Base-by-base conservation (phyloP, 2,113 vertebrate genomes). In the Platysteira castanea region DNA sequence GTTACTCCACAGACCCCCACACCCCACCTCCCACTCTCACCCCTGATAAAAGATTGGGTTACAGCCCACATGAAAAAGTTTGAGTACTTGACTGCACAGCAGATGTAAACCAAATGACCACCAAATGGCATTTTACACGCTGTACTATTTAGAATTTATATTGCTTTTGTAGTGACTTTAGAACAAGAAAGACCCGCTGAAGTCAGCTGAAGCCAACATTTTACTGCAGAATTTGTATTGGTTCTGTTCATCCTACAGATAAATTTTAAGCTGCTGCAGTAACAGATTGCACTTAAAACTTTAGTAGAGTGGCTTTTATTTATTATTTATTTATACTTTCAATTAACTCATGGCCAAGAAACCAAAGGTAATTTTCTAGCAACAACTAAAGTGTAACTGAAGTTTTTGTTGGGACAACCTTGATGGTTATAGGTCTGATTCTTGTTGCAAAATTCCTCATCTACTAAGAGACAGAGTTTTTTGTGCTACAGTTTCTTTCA, bases 381-480 rank as follows among this genome's bases (percentile, higher is more conserved):
- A 92, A 71, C 13, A 57, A 15, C 0, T 46, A 44, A 17, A 93
- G 30, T 5, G 28, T 39, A 82, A 64, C 6, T 39, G 27, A 69
- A 70, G n/a, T 14, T 67, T 84, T 74, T 65, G 19, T 26, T 49
- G 28, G 30, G 24, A 52, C 35, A 60, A 47, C 16, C 2, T 3
- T 5, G 2, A 53, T 16, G 16, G 26, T 54, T 42, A 42, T 2
- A 84, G 27, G 37, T 22, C 15, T 30, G 5, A 74, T 57, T 57
- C 15, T 67, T 49, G 7, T 18, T 30, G 16, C 6, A 35, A 31
- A 5, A 17, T 35, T 46, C 59, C 22, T 57, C n/a, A 37, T 9
- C 57, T 37, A 13, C 4, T 26, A 47, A n/a, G 9, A 3, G 11
- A 37, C 2, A 4, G 8, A 1, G 0, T 3, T 2, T 33, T 35